These are phyloP conservation scores for Dendroctonus ponderosae DNA, from an alignment of 1,140 invertebrate genomes.

Conservation along the genomic window DNA sequence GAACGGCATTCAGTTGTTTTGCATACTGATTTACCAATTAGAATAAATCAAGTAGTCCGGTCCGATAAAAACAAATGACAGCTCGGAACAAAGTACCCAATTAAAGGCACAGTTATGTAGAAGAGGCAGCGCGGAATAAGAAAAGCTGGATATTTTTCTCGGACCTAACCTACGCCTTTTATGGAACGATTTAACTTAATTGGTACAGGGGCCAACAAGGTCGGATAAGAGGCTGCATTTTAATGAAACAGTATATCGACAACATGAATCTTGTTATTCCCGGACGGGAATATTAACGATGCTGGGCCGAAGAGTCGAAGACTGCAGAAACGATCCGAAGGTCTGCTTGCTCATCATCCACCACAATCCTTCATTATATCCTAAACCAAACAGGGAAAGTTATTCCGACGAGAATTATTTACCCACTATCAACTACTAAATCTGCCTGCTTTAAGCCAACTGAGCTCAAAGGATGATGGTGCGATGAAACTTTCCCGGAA, in stretches of 20 bases:
- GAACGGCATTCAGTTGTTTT: conserved; percentile 30
- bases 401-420: too few species aligned
- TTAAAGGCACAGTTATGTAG: conserved; percentile 30
- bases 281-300: too few species aligned
- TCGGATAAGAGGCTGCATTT: conserved; percentile 9
- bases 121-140: conserved; percentile 12
- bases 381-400: background rate
- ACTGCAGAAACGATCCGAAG: too few species aligned
- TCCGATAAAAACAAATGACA: conserved; percentile 30
- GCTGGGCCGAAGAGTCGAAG: too few species aligned
- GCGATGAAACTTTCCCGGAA: background rate
- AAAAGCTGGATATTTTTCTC: conserved; percentile 16
- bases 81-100: conserved; percentile 32
- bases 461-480: background rate
- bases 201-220: conserved; percentile 24
- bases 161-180: conserved; percentile 22
- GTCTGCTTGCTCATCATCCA: too few species aligned
- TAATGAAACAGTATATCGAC: conserved; percentile 7
- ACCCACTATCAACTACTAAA: too few species aligned
- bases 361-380: background rate
- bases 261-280: too few species aligned
- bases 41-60: conserved; percentile 30
- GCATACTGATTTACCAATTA: conserved; percentile 35
- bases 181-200: conserved; percentile 20
- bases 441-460: too few species aligned